Evolutionary conservation across 2,797 vertebrate species (phyloP).

Genomic region (Lepilemur ruficaudatus): DNA sequence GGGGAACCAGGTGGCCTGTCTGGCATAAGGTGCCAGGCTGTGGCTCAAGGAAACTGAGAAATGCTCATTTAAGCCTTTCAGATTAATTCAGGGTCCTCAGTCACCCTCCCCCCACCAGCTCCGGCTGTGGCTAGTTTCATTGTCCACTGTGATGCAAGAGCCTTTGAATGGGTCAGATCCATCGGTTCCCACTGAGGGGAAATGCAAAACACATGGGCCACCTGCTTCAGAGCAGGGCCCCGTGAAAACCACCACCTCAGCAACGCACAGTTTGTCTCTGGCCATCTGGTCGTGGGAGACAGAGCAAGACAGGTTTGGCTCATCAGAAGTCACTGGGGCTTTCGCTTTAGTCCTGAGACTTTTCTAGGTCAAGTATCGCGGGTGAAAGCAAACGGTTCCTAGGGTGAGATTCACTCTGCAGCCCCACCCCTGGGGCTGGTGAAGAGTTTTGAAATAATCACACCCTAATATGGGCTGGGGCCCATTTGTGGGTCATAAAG

Average conservation of each 20-base stretch:
- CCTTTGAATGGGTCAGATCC: neutral
- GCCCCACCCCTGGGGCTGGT: neutral
- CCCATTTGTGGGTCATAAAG: neutral
- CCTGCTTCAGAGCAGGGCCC: neutral
- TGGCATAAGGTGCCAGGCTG: neutral
- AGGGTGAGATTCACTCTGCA: neutral
- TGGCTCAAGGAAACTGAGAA: neutral
- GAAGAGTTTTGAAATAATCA: slow-evolving; percentile 10
- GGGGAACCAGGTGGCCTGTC: neutral
- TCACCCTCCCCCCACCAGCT: neutral
- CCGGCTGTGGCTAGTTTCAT: neutral
- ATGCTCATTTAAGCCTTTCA: neutral
- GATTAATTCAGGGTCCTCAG: neutral
- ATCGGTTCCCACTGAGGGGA: neutral
- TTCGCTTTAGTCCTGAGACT: neutral
- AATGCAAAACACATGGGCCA: neutral
- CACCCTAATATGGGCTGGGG: neutral
- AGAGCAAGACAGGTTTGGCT: neutral
- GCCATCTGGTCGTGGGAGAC: neutral
- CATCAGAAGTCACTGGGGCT: neutral
- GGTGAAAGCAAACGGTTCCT: neutral
- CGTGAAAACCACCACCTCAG: neutral
- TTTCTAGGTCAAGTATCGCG: neutral
- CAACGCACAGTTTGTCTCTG: neutral
- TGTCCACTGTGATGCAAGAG: neutral